A percentile compares a stretch with the other conserved stretches of the same genome.
Evolutionary conservation across 2,113 vertebrate species (phyloP).

Genomic region (Embiotoca jacksoni): DNA sequence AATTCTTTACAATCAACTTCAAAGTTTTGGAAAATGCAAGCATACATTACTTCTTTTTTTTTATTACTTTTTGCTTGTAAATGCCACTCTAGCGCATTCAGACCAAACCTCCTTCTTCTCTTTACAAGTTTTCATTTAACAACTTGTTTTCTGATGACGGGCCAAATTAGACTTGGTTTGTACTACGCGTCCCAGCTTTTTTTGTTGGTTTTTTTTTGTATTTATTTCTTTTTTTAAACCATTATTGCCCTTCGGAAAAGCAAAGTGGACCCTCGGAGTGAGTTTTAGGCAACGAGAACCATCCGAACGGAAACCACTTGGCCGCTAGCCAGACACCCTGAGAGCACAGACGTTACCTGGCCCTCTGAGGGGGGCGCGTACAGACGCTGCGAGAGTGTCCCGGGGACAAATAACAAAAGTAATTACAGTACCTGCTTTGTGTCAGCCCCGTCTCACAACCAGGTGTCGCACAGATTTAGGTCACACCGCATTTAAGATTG

Average conservation of each 20-base stretch:
- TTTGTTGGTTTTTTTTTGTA: no score
- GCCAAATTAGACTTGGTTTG: conserved; percentile 38
- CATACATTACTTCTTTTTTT: neutral
- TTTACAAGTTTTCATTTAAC: conserved; percentile 39
- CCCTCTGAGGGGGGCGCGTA: conserved; percentile 3
- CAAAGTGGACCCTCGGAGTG: conserved; percentile 14
- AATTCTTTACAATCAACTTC: no score
- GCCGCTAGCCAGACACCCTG: conserved; percentile 33
- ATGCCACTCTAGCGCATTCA: conserved; percentile 18
- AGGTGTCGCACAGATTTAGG: conserved; percentile 38
- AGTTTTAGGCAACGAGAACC: conserved; percentile 30
- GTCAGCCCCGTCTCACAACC: conserved; percentile 7
- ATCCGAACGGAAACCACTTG: conserved; percentile 42
- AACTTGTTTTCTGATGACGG: conserved; percentile 19
- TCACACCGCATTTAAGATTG: conserved; percentile 17
- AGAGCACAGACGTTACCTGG: conserved; percentile 47
- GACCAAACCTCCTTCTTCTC: conserved; percentile 18
- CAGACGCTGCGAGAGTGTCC: conserved; percentile 26
- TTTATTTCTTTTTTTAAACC: neutral
- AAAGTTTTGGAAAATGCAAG: conserved; percentile 10
- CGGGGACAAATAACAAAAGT: conserved; percentile 41
- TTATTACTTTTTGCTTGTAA: conserved; percentile 24
- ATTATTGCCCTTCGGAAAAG: conserved; percentile 45
- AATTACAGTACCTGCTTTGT: conserved; percentile 39
- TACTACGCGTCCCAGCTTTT: conserved; percentile 10